Base-by-base conservation (phyloP, 2,797 vertebrate genomes). In the Acanthopagrus latus region DNA sequence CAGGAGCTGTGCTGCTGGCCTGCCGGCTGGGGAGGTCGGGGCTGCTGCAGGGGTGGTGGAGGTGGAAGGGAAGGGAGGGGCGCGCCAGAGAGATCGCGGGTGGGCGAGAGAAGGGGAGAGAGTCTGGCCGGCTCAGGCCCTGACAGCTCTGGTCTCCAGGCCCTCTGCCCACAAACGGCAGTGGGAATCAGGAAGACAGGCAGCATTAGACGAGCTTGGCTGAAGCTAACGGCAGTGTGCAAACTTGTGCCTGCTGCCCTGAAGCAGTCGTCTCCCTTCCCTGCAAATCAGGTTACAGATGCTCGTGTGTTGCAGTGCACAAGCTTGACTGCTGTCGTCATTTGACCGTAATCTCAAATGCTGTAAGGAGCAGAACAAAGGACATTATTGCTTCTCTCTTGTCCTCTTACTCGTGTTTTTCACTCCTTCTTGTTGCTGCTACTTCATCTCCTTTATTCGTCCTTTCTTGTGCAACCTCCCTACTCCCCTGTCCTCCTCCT, bases 131-230 rank as follows among this genome's bases (percentile, higher is more conserved):
- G 89, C 86, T 89, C 76, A 80, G 78, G 69, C 80, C 73, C 75
- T 85, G 93, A 92, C 90, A 89, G 89, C 81, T 86, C 80, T 72
- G 82, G 83, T 88, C 88, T 91, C 73, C 75, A 86, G 90, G 73
- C 89, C 87, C 75, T 71, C 77, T 85, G 73, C 87, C 90, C 87
- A 68, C 87, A 83, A 87, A 71, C 88, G 72, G 86, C 72, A 80
- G 46, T 14, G 23, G 82, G 83, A 88, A 80, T 86, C 73, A 80
- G 54, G 74, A 33, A 88, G 82, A 70, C 85, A 78, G 74, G 57
- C 83, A 71, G 82, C 78, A 73, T 91, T 83, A 81, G 86, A 78
- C 2, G 41, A 88, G 83, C 76, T 87, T 81, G 81, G 84, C 70
- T 72, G 68, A 60, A 76, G 73, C 56, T 64, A 70, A 48, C 66